These are phyloP conservation scores for Fulmarus glacialis DNA, from an alignment of 2,113 vertebrate genomes.

Conservation along the genomic window DNA sequence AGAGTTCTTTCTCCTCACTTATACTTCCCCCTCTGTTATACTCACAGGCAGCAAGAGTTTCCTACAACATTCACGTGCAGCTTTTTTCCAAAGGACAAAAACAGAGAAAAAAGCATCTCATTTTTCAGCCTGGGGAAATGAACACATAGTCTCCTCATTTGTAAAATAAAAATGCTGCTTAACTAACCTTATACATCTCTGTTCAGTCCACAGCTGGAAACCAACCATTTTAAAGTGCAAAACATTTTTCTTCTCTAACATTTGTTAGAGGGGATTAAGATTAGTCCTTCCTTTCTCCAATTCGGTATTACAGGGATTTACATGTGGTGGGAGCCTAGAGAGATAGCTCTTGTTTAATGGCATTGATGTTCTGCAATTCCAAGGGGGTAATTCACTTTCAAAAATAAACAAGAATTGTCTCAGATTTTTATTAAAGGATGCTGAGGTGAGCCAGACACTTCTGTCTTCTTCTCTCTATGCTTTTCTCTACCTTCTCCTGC, in stretches of 20 bases:
- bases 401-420: neutral
- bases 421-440: neutral
- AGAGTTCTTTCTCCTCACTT: neutral
- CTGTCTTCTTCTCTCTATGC: neutral
- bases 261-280: neutral
- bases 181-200: neutral
- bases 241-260: neutral
- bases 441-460: neutral
- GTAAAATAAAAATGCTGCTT: neutral
- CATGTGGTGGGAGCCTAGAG: neutral
- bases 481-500: neutral
- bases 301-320: neutral
- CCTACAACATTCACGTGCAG: fast-evolving
- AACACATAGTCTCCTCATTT: neutral
- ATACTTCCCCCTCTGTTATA: neutral
- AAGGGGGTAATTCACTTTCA: neutral
- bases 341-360: neutral
- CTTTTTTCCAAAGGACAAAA: neutral
- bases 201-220: neutral
- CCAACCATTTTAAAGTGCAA: neutral
- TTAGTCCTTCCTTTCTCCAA: neutral
- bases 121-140: neutral
- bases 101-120: neutral
- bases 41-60: neutral
- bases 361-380: neutral